Evolutionary conservation across 2,888 invertebrate species (phyloP), one percentile per base, ranked within the genome.

Genomic region (Ormyrus nitidulus): DNA sequence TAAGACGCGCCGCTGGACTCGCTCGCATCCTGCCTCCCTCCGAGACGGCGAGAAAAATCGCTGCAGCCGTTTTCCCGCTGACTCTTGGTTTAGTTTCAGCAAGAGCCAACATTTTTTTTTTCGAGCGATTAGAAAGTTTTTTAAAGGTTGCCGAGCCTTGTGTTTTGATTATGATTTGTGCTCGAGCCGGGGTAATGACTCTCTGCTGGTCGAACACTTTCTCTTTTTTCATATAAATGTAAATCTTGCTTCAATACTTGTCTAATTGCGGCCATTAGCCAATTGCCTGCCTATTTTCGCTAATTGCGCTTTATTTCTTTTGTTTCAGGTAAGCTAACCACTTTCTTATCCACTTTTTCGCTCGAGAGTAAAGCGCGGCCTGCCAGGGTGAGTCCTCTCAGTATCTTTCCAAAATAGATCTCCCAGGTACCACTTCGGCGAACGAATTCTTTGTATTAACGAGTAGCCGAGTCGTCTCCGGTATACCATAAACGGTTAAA

Each of bases 271-370:
- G 34, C 34, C 34, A 34, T 34, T 34, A 34, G 34, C 34, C 34
- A 34, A 34, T 34, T 34, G 34, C 34, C 34, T 4, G 34, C 34
- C 34, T 0, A 34, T 34, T 34, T 34, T 34, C 34, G 34, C 34
- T 34, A 34, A 34, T 34, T 34, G 34, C 34, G 34, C 34, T 44
- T 74, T 66, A 66, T 75, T 64, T n/a, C 58, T 75, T 74, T 13
- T 65, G 64, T 74, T 75, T 49, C 10, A 75, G 75, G 75, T 75
- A 75, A 75, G 75, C 46, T 11, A 34, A 34, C 34, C 34, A 58
- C 6, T 59, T 59, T 34, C 13, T 0, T 5, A 11, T 59, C 0
- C 8, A 49, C 46, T 7, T 2, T 48, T 56, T 70, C 13, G 44
- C 5, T n/a, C 9, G 9, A 9, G 48, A 46, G 2, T 19, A 0